These are phyloP conservation scores for Tenodera sinensis DNA, from an alignment of 2,888 invertebrate species.

Conservation along the genomic window DNA sequence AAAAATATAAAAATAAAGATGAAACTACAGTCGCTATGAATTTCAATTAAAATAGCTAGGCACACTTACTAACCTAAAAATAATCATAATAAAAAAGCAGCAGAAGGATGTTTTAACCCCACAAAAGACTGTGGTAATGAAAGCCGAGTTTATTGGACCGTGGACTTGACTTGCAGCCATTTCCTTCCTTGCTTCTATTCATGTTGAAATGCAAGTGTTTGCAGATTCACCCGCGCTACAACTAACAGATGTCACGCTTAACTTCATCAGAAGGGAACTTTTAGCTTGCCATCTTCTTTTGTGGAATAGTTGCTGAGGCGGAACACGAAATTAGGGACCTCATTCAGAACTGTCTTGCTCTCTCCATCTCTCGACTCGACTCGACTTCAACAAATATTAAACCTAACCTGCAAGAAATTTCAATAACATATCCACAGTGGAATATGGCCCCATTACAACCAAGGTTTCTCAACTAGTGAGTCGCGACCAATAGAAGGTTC, in stretches of 20 bases:
- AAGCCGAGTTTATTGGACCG: neutral
- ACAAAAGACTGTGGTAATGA: neutral
- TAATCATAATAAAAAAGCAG: neutral
- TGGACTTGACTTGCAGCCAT: neutral
- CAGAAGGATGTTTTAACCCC: neutral
- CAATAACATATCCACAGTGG: neutral
- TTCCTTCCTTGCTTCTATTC: neutral
- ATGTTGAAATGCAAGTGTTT: neutral
- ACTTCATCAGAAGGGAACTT: neutral
- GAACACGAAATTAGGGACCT: neutral
- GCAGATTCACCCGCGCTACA: neutral
- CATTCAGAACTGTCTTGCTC: neutral
- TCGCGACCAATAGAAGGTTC: too few species aligned
- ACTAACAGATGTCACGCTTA: neutral
- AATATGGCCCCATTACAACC: neutral
- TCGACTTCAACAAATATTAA: neutral
- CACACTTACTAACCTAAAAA: neutral
- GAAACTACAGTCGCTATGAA: neutral
- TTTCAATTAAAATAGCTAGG: neutral
- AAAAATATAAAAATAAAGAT: neutral
- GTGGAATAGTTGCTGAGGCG: neutral
- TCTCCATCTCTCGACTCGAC: too few species aligned
- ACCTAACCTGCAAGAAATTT: neutral
- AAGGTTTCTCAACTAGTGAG: too few species aligned
- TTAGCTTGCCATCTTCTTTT: neutral